These are phyloP conservation scores for Cyprinus carpio DNA, from an alignment of 2,113 vertebrate species.

Conservation along the genomic window DNA sequence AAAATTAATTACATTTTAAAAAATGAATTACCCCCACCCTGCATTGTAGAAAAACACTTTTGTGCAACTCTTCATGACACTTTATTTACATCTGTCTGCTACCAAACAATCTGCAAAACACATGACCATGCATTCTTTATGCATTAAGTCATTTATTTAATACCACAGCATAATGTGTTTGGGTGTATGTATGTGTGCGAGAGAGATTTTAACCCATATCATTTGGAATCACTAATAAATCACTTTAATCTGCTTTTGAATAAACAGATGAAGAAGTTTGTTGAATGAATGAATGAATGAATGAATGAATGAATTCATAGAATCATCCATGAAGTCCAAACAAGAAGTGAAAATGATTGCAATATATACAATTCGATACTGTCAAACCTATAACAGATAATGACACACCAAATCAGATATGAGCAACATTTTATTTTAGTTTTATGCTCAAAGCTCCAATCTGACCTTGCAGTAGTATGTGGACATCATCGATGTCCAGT, in stretches of 20 bases:
- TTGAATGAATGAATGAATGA: not conserved
- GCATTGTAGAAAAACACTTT: not conserved
- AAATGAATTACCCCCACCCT: not conserved
- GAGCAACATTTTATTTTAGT: not conserved
- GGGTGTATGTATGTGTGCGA: not conserved
- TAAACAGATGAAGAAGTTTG: not conserved
- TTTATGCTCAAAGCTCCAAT: not conserved
- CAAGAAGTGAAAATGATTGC: not conserved
- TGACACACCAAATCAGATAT: not conserved
- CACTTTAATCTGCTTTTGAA: not conserved
- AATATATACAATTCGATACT: not conserved
- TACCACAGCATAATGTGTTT: not conserved
- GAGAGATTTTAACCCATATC: not conserved
- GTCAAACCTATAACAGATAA: not conserved
- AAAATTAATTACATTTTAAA: too few species aligned
- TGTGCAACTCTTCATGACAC: slow-evolving; percentile 2
- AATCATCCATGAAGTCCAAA: not conserved
- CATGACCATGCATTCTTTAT: not conserved
- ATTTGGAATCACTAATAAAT: not conserved
- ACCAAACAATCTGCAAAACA: not conserved
- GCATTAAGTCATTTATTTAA: not conserved
- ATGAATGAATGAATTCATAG: not conserved
- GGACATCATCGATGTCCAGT: slow-evolving; percentile 78
- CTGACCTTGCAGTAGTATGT: slow-evolving; percentile 77
- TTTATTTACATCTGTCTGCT: not conserved